Evolutionary conservation across 2,888 invertebrate species (phyloP).

Genomic region (Eupithecia pulchellata): DNA sequence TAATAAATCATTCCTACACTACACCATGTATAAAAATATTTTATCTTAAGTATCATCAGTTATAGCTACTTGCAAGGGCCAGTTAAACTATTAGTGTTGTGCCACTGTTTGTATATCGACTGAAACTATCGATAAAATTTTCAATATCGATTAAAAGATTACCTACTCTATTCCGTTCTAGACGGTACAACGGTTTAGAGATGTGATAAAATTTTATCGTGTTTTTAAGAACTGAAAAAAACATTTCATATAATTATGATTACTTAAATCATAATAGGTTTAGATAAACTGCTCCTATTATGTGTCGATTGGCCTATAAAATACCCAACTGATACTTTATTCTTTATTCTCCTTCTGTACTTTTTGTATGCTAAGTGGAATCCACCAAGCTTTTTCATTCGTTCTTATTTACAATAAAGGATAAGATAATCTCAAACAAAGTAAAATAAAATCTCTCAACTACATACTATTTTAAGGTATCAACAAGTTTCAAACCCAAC

Average conservation of each 20-base stretch:
- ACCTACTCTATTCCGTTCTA: constrained; percentile 52
- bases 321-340: neutral
- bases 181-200: constrained; percentile 43
- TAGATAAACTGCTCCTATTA: neutral
- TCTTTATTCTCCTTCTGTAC: neutral
- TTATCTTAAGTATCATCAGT: constrained; percentile 67
- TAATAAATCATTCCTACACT: neutral
- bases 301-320: neutral
- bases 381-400: neutral
- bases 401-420: neutral
- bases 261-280: no score
- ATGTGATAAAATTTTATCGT: constrained; percentile 57
- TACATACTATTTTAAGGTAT: neutral
- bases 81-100: constrained; percentile 64
- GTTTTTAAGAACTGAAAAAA: constrained; percentile 37
- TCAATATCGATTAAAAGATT: constrained; percentile 48
- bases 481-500: neutral
- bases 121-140: constrained; percentile 48
- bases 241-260: no score
- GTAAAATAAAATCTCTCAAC: neutral
- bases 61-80: constrained; percentile 48
- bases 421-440: neutral
- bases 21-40: constrained; percentile 70
- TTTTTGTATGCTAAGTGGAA: neutral
- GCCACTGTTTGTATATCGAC: constrained; percentile 61